Percentiles rank a stretch among this genome's conserved stretches.
Conservation (phyloP, 2,113 vertebrate genomes). For the Sterrhoptilus dennistouni region DNA sequence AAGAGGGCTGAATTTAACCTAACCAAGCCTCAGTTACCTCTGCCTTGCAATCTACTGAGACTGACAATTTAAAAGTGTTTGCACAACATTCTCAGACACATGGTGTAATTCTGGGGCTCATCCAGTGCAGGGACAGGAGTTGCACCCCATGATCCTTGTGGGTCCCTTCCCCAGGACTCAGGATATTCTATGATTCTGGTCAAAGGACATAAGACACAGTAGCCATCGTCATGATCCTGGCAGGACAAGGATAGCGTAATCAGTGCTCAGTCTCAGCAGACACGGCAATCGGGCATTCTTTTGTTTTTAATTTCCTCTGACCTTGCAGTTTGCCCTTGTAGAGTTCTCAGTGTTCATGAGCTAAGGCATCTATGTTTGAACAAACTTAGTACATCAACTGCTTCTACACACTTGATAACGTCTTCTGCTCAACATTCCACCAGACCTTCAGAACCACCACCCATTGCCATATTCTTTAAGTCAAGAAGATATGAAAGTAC, state of each 20-base stretch:
- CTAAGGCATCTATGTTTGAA: background rate
- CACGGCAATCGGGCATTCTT: background rate
- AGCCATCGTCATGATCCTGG: background rate
- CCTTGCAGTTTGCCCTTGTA: slow-evolving; percentile 3
- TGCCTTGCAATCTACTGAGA: background rate
- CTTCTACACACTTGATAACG: fast-evolving
- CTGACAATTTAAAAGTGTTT: background rate
- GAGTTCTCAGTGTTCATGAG: background rate
- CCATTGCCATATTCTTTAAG: background rate
- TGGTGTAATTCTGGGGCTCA: background rate
- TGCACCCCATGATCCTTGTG: background rate
- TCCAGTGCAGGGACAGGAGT: background rate
- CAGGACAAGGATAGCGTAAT: background rate
- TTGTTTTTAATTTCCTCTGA: slow-evolving; percentile 9
- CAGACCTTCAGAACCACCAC: background rate
- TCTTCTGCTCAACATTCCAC: background rate
- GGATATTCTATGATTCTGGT: background rate
- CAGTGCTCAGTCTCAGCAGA: background rate
- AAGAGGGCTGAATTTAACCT: background rate
- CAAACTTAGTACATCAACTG: background rate
- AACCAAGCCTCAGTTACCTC: background rate
- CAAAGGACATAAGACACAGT: background rate
- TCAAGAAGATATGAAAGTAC: background rate
- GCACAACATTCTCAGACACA: background rate
- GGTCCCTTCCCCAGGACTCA: background rate